Evolutionary conservation across 2,888 invertebrate species (phyloP).

Genomic region (Xestia rhomboidea): DNA sequence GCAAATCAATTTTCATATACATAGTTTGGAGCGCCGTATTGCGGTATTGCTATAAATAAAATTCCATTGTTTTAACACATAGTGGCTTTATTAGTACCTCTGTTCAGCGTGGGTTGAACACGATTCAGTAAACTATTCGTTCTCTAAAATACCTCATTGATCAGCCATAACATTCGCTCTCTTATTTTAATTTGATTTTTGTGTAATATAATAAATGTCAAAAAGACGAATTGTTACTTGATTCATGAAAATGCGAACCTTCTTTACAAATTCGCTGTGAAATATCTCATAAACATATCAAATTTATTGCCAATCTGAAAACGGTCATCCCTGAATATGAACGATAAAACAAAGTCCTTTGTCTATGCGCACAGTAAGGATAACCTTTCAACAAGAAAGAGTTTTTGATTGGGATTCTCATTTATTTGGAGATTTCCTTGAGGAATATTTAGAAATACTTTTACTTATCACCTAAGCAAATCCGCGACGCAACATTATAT

Average conservation of each 20-base stretch:
- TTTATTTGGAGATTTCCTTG: neutral
- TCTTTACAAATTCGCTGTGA: neutral
- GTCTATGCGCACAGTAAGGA: neutral
- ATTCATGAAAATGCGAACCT: neutral
- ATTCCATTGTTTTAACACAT: conserved; percentile 58
- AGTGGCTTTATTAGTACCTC: conserved; percentile 24
- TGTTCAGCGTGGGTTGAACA: conserved; percentile 16
- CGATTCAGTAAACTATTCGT: conserved; percentile 19
- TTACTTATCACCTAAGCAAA: neutral
- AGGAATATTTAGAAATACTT: neutral
- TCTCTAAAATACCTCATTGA: conserved; percentile 18
- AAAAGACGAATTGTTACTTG: neutral
- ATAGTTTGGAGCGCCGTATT: conserved; percentile 64
- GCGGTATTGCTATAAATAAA: conserved; percentile 67
- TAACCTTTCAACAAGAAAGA: neutral
- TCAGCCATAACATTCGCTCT: neutral
- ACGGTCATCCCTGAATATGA: neutral
- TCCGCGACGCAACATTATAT: neutral
- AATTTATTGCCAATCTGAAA: neutral
- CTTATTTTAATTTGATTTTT: conserved; percentile 18
- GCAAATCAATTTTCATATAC: conserved; percentile 77
- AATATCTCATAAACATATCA: neutral
- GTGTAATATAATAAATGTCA: neutral
- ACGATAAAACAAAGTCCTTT: conserved; percentile 4
- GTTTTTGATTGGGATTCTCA: neutral